phyloP scores from a whole-genome alignment of 2,888 invertebrate species.

The Callimorpha dominula region DNA sequence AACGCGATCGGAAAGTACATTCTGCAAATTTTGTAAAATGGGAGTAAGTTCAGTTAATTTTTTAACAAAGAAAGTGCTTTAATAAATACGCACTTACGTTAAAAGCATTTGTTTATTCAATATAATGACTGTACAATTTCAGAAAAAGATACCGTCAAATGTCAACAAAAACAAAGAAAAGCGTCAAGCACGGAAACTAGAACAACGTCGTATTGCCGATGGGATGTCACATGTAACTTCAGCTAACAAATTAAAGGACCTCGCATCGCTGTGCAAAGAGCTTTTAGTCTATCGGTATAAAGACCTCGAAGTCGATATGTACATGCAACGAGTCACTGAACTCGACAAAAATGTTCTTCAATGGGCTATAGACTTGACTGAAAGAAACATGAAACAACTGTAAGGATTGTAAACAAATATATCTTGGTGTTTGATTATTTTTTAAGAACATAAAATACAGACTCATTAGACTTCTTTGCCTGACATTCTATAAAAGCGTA shows the following conservation, averaged over 20 bases:
- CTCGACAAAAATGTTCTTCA: conserved; percentile 86
- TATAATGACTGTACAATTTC: conserved; percentile 42
- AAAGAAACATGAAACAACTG: conserved; percentile 92
- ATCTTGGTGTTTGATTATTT: not conserved
- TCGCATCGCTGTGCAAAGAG: conserved; percentile 87
- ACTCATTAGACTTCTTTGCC: not conserved
- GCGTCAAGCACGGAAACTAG: conserved; percentile 87
- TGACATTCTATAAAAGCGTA: no score
- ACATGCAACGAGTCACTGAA: conserved; percentile 86
- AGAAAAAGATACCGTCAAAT: conserved; percentile 82
- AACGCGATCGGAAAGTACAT: not conserved
- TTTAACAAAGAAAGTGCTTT: not conserved
- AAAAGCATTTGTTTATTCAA: not conserved
- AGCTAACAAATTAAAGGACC: conserved; percentile 87
- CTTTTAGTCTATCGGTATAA: conserved; percentile 88
- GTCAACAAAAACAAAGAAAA: conserved; percentile 88
- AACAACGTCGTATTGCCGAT: conserved; percentile 86
- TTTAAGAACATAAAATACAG: not conserved
- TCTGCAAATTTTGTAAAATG: not conserved
- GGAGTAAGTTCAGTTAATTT: conserved; percentile 8
- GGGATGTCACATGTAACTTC: conserved; percentile 87
- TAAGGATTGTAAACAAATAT: conserved; percentile 76
- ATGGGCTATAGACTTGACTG: conserved; percentile 92
- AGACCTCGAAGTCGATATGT: conserved; percentile 87
- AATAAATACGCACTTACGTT: not conserved